Base-by-base conservation (phyloP, 1,140 invertebrate genomes). In the Scaptomyza montana region DNA sequence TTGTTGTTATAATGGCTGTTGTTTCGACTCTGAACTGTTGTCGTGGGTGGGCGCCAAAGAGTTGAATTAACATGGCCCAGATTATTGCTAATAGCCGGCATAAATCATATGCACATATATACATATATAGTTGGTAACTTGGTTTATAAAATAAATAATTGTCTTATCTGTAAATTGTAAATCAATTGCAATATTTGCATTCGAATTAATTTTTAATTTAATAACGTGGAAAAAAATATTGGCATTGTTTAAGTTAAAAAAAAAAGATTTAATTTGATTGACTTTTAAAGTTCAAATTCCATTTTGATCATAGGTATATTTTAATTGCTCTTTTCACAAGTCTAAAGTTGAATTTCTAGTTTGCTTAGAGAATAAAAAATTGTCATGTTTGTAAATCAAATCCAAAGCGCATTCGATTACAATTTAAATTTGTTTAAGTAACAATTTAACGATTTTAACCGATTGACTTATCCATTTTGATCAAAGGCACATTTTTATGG, bases 11-110 rank as follows among this genome's bases (percentile, higher is more conserved):
- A 39, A 28, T 36, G 25, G 41, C 39, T 45, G 28, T 51, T 62
- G 59, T 36, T 65, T 12, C 21, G 13, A 7, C 1, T 28, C 9
- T 36, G 47, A 33, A 2, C 41, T 53, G 28, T 36, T 39, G 25
- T 36, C 45, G 39, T 59, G 39, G 55, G 55, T 45, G 51, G 54
- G 53, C 47, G 54, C 46, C 61, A 51, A 45, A 45, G 36, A 57
- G 53, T 16, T 12, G 13, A 2, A 13, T 19, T 28, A 63, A 12
- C 36, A 46, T 55, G 28, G 41, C 12, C 6, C 7, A 70, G 36
- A 51, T 65, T 51, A 64, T 64, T 53, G 41, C 16, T 55, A 50
- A 64, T 56, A 33, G 21, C 36, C 25, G 4, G 16, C 13, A 53
- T 50, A 51, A 12, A 54, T 45, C 39, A 45, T 21, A 43, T 33